Evolutionary conservation across 2,113 vertebrate species (phyloP).

Genomic region (Rhagologus leucostigma): DNA sequence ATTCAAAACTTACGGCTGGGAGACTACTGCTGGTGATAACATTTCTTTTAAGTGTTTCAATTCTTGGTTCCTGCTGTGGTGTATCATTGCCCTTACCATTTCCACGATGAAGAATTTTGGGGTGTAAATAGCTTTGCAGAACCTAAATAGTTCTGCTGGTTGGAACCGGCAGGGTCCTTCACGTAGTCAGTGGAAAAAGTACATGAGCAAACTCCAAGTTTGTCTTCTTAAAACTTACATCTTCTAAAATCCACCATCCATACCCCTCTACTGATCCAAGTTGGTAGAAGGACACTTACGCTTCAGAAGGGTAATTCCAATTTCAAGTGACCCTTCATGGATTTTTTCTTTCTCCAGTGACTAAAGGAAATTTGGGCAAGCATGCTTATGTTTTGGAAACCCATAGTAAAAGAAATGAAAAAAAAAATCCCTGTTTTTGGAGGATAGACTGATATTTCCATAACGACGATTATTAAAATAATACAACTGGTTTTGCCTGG

Average conservation of each 20-base stretch:
- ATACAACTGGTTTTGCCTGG: not conserved
- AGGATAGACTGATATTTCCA: not conserved
- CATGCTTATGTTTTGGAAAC: not conserved
- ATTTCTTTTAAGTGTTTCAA: not conserved
- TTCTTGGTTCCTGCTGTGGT: not conserved
- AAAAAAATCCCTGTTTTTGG: not conserved
- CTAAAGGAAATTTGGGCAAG: not conserved
- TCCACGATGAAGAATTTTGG: not conserved
- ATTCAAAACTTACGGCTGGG: not conserved
- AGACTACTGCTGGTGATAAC: not conserved
- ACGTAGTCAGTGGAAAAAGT: not conserved
- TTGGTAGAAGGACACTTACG: not conserved
- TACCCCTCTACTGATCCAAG: not conserved
- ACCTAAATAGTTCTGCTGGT: not conserved
- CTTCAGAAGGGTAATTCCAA: not conserved
- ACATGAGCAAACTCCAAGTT: not conserved
- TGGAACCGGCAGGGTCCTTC: not conserved
- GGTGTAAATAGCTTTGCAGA: not conserved
- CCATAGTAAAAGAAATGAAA: not conserved
- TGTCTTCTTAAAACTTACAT: not conserved
- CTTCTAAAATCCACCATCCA: not conserved
- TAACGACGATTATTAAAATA: not conserved
- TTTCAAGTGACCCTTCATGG: not conserved
- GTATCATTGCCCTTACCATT: not conserved
- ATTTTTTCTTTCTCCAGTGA: not conserved